Conservation (phyloP, 2,113 vertebrate species). For the Poeciliopsis turrubarensis region DNA sequence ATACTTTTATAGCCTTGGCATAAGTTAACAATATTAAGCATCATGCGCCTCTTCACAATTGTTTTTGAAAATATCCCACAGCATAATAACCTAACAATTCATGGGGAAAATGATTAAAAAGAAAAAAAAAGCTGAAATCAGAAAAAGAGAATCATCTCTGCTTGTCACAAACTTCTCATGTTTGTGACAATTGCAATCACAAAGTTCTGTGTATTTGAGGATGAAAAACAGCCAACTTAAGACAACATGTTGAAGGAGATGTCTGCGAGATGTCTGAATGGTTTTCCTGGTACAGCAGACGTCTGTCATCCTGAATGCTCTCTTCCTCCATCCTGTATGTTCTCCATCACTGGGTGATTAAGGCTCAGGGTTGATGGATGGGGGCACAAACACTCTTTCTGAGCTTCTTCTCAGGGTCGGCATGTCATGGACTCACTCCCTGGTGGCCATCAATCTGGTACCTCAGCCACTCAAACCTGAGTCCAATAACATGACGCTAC, state of each 20-base stretch:
- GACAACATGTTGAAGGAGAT: neutral
- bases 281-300: slow-evolving; percentile 37
- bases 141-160: no score
- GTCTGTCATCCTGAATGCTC: slow-evolving; percentile 53
- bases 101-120: no score
- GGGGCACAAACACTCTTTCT: slow-evolving; percentile 51
- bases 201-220: neutral
- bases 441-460: slow-evolving; percentile 64
- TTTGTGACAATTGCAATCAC: neutral
- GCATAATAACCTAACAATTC: no score
- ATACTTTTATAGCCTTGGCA: no score
- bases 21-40: no score
- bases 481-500: slow-evolving; percentile 56
- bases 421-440: slow-evolving; percentile 58
- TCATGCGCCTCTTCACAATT: no score
- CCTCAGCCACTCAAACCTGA: slow-evolving; percentile 51
- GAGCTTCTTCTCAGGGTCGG: slow-evolving; percentile 52
- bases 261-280: neutral
- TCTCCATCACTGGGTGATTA: slow-evolving; percentile 73
- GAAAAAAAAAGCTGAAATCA: no score
- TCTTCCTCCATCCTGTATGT: slow-evolving; percentile 55
- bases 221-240: neutral
- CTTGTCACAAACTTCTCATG: no score
- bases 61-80: no score
- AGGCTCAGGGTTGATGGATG: slow-evolving; percentile 67